phyloP scores from a whole-genome alignment of 2,113 vertebrate genomes.

The Pundamilia nyererei region DNA sequence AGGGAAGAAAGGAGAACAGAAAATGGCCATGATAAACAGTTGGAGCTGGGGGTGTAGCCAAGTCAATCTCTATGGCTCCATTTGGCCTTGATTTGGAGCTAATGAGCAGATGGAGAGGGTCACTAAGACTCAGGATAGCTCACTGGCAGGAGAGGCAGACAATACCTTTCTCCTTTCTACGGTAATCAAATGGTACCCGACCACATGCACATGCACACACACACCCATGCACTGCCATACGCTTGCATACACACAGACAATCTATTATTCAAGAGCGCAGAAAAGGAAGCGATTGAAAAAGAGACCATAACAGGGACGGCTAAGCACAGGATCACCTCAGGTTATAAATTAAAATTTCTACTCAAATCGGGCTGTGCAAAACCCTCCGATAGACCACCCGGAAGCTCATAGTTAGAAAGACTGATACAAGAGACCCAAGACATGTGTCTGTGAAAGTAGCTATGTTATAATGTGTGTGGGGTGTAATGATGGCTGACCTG shows the following conservation, averaged over 20 bases:
- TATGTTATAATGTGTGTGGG: neutral
- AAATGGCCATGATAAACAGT: conserved; percentile 29
- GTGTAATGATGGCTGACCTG: conserved; percentile 72
- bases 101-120: conserved; percentile 70
- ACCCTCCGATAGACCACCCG: neutral
- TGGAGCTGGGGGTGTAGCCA: conserved; percentile 34
- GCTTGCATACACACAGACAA: neutral
- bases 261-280: conserved; percentile 16
- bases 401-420: neutral
- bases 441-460: neutral
- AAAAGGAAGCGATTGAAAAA: conserved; percentile 29
- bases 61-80: conserved; percentile 58
- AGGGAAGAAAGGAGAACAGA: neutral
- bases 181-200: conserved; percentile 38
- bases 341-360: conserved; percentile 31
- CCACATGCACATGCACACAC: neutral
- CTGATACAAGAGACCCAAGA: neutral
- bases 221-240: neutral
- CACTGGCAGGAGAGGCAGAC: conserved; percentile 41
- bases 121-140: conserved; percentile 43
- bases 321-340: conserved; percentile 24
- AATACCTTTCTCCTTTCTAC: conserved; percentile 34
- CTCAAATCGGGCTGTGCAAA: neutral
- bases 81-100: conserved; percentile 68
- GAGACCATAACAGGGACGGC: conserved; percentile 21